phyloP scores from a whole-genome alignment of 2,113 vertebrate genomes.

The Lycaon pictus region DNA sequence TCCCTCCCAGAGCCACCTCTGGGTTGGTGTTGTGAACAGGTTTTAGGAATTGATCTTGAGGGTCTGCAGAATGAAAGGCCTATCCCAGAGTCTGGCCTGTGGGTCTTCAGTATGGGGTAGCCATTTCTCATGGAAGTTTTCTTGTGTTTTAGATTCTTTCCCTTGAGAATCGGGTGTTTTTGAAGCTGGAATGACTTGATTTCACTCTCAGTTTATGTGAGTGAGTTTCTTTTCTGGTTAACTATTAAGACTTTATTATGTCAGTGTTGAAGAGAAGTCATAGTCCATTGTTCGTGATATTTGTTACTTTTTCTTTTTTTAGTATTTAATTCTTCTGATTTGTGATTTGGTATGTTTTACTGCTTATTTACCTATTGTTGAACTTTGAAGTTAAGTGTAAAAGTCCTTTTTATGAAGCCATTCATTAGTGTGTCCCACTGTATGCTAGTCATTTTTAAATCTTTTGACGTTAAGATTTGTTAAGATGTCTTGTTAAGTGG shows the following conservation, averaged over 20 bases:
- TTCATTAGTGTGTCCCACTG: not conserved
- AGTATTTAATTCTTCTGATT: not conserved
- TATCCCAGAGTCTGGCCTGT: not conserved
- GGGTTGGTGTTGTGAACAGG: not conserved
- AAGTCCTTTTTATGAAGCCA: not conserved
- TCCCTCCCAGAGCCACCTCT: not conserved
- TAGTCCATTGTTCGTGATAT: not conserved
- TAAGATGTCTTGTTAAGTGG: not conserved
- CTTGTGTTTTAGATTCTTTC: not conserved
- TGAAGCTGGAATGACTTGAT: not conserved
- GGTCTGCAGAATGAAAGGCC: not conserved
- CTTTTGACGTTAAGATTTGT: not conserved
- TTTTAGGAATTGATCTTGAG: not conserved
- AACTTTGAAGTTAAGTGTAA: not conserved
- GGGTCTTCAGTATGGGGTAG: not conserved
- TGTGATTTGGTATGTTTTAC: constrained; percentile 23
- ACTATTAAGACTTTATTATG: not conserved
- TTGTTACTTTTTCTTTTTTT: not conserved
- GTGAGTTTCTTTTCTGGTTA: not conserved
- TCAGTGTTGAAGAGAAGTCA: not conserved
- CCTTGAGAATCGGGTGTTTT: not conserved
- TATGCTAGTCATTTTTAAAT: not conserved
- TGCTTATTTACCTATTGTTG: not conserved
- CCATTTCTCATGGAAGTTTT: not conserved
- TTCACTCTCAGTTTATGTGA: not conserved